These are phyloP conservation scores for Rosalia funebris DNA, from an alignment of 2,888 invertebrate species.

Conservation along the genomic window DNA sequence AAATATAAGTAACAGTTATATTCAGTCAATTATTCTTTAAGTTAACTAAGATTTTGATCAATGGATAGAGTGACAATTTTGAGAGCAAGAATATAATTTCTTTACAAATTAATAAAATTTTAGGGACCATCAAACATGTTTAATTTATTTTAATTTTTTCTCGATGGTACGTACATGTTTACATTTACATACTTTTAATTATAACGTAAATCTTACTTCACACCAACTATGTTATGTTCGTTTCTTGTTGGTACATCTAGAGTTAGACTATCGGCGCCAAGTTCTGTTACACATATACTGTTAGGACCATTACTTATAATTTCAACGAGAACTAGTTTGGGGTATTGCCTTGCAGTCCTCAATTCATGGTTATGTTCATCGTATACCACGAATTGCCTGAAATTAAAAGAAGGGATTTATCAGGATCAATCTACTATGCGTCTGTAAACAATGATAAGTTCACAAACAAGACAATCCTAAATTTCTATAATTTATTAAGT, in stretches of 20 bases:
- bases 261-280: conserved; percentile 60
- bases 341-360: conserved; percentile 15
- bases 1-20: too few relatives aligned
- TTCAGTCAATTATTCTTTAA: too few relatives aligned
- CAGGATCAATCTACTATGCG: neutral
- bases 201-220: conserved; percentile 33
- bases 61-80: too few relatives aligned
- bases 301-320: conserved; percentile 56
- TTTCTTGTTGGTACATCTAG: conserved; percentile 57
- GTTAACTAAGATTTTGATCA: too few relatives aligned
- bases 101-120: too few relatives aligned
- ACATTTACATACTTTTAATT: too few relatives aligned
- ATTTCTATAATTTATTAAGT: neutral
- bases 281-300: conserved; percentile 61
- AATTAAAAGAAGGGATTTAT: conserved; percentile 6
- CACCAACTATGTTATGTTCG: conserved; percentile 30
- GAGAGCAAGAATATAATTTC: too few relatives aligned
- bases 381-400: conserved; percentile 21
- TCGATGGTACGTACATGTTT: too few relatives aligned
- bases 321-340: conserved; percentile 59
- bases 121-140: too few relatives aligned
- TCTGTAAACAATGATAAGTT: neutral
- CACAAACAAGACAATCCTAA: neutral
- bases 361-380: conserved; percentile 6
- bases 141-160: too few relatives aligned